phyloP scores from a whole-genome alignment of 2,888 invertebrate genomes.

The Graphium colonna region DNA sequence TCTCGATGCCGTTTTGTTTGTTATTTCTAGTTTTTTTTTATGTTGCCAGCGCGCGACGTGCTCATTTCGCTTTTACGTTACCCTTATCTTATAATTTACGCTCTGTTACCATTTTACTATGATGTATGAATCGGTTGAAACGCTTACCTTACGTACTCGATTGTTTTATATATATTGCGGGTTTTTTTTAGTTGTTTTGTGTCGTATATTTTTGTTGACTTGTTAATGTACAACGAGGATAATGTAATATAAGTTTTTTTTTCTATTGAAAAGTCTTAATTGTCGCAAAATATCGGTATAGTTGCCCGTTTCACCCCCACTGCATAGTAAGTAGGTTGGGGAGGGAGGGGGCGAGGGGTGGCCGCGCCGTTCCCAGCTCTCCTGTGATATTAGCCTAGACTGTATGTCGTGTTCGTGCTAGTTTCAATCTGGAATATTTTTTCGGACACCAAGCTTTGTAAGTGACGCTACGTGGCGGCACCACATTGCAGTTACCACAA shows the following conservation, averaged over 20 bases:
- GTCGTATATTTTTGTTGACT: constrained; percentile 14
- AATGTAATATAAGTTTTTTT: too few relatives aligned
- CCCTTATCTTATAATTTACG: constrained; percentile 54
- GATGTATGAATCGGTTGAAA: constrained; percentile 44
- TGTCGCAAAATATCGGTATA: constrained; percentile 70
- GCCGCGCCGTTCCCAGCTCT: constrained; percentile 76
- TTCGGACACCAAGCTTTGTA: constrained; percentile 68
- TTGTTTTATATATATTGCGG: constrained; percentile 30
- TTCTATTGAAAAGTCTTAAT: constrained; percentile 71
- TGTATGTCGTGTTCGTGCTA: constrained; percentile 78
- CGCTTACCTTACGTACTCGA: constrained; percentile 20
- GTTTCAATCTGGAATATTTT: constrained; percentile 60
- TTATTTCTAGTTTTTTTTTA: constrained; percentile 49
- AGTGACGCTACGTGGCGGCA: constrained; percentile 35
- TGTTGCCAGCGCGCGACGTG: constrained; percentile 47
- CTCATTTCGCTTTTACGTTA: constrained; percentile 44
- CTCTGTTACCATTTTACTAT: constrained; percentile 61
- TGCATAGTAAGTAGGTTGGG: constrained; percentile 68
- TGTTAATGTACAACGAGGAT: too few relatives aligned
- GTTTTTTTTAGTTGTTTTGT: constrained; percentile 32
- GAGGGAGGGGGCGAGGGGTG: constrained; percentile 36
- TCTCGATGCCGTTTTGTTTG: constrained; percentile 53
- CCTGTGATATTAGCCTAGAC: constrained; percentile 80
- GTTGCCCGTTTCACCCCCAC: constrained; percentile 69
- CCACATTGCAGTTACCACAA: too few relatives aligned